A percentile compares a stretch with the other conserved stretches of the same genome.
Evolutionary conservation across 1,140 invertebrate genomes (phyloP).

Genomic region (Xylocopa sonorina): DNA sequence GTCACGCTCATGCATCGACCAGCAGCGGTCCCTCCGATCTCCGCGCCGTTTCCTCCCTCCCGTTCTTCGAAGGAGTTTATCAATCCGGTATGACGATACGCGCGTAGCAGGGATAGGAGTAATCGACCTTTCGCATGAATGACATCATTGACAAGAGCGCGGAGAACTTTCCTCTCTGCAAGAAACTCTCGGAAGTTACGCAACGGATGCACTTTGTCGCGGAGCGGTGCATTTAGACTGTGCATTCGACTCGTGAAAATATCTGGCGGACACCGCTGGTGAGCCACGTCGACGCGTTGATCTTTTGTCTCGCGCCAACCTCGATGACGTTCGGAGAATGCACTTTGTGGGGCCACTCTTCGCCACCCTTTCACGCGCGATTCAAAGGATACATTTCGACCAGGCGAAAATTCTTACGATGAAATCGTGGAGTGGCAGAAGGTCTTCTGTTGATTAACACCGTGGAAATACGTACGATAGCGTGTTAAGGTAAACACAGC

Average conservation of each 20-base stretch:
- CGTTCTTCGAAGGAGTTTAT: neutral
- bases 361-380: too few species aligned
- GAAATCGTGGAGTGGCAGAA: too few species aligned
- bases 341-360: too few species aligned
- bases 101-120: conserved; percentile 14
- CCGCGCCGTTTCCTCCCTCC: neutral
- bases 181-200: conserved; percentile 28
- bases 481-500: too few species aligned
- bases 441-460: too few species aligned
- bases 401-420: too few species aligned
- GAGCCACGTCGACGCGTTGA: neutral
- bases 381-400: too few species aligned
- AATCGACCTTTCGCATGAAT: conserved; percentile 56
- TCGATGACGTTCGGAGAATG: neutral
- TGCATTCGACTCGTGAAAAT: conserved; percentile 25
- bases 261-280: too few species aligned
- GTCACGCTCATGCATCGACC: neutral
- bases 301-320: neutral
- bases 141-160: conserved; percentile 38
- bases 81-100: neutral
- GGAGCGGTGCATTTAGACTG: neutral
- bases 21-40: neutral
- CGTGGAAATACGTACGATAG: neutral
- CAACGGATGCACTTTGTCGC: conserved; percentile 42
- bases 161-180: conserved; percentile 1